phyloP scores from a whole-genome alignment of 2,113 vertebrate species.

The Sula dactylatra region DNA sequence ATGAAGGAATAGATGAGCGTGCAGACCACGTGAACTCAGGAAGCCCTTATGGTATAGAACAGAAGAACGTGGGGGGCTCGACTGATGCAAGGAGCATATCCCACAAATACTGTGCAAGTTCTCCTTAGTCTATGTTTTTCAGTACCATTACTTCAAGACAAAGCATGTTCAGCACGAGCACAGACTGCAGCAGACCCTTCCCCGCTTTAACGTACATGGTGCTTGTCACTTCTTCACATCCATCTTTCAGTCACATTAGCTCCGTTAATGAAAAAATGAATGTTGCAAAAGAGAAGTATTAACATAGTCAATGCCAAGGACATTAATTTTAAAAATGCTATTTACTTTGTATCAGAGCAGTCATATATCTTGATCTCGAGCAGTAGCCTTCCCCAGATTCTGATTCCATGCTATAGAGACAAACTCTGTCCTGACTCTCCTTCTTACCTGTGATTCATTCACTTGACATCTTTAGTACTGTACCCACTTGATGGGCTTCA shows the following conservation, averaged over 20 bases:
- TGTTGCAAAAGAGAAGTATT: conserved; percentile 58
- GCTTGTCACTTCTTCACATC: conserved; percentile 10
- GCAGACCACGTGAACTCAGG: not conserved
- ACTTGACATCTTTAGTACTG: not conserved
- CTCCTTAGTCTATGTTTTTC: not conserved
- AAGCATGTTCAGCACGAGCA: not conserved
- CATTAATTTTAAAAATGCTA: conserved; percentile 46
- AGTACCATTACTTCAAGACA: not conserved
- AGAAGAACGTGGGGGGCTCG: not conserved
- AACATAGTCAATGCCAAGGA: not conserved
- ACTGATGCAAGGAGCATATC: not conserved
- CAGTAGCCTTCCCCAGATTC: not conserved
- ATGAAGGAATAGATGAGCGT: not conserved
- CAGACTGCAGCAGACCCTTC: not conserved
- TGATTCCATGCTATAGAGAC: not conserved
- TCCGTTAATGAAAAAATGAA: conserved; percentile 53
- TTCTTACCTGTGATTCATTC: conserved; percentile 6
- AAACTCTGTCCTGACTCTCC: not conserved
- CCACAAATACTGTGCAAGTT: not conserved
- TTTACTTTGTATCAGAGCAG: conserved; percentile 15
- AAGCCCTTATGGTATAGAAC: not conserved
- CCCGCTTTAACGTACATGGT: not conserved
- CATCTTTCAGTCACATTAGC: not conserved
- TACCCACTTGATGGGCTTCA: not conserved
- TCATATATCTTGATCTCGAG: conserved; percentile 17